Conservation (phyloP, 1,140 invertebrate genomes). For the Tetramorium parvispinum region DNA sequence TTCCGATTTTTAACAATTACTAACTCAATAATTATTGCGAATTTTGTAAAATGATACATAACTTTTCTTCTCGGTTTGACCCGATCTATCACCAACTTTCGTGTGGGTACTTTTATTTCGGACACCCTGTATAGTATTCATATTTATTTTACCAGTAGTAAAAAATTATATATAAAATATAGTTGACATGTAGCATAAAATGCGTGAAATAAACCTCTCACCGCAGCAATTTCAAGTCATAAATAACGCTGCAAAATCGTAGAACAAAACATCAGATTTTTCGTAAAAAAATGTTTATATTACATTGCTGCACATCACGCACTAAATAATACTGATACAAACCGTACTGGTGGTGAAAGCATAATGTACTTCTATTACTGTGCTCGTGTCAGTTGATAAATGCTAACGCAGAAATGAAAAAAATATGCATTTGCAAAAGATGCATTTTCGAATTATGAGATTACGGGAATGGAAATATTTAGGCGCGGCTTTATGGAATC, state of each 20-base stretch:
- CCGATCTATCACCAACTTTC: too few relatives aligned
- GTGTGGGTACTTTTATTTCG: too few relatives aligned
- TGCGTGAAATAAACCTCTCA: constrained; percentile 17
- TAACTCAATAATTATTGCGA: too few relatives aligned
- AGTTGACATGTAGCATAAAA: constrained; percentile 12
- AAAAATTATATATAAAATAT: background rate
- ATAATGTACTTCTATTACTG: background rate
- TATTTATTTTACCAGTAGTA: background rate
- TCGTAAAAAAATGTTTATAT: background rate
- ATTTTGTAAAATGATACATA: too few relatives aligned
- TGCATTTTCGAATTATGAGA: background rate
- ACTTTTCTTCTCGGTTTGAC: too few relatives aligned
- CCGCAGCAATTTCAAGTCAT: background rate
- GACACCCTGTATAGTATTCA: background rate
- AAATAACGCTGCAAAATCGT: constrained; percentile 2
- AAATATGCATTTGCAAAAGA: background rate
- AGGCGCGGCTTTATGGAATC: background rate
- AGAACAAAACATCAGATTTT: background rate
- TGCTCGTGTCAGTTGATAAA: background rate
- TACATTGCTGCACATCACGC: background rate
- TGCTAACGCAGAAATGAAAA: background rate
- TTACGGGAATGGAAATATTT: background rate
- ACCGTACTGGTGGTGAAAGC: background rate
- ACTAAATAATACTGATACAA: background rate
- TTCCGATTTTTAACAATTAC: too few relatives aligned